Conservation (phyloP, 2,797 vertebrate genomes). For the Lophius americanus region DNA sequence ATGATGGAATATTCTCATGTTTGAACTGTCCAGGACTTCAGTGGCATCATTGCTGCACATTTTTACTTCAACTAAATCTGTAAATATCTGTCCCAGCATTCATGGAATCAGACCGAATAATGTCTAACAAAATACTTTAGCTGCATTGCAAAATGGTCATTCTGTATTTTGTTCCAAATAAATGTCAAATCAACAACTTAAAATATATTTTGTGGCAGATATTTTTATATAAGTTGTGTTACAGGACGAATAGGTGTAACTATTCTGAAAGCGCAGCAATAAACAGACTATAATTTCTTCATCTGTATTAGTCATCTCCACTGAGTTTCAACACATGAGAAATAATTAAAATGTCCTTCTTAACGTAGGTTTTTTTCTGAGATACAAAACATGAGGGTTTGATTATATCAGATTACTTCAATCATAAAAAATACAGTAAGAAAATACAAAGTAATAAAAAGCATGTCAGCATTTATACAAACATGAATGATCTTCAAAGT, state of each 20-base stretch:
- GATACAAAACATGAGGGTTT: not conserved
- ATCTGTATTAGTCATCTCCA: no score
- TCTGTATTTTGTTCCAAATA: not conserved
- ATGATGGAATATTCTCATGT: constrained; percentile 7
- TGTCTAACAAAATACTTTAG: not conserved
- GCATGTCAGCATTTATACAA: no score
- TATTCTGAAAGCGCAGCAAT: no score
- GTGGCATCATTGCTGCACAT: not conserved
- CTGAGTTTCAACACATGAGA: no score
- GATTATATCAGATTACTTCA: not conserved
- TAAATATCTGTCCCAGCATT: constrained; percentile 12
- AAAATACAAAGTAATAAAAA: not conserved
- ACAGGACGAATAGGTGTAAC: no score
- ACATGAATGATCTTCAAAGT: not conserved
- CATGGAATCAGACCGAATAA: not conserved
- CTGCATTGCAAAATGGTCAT: not conserved
- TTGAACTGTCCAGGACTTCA: constrained; percentile 7
- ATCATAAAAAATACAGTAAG: not conserved
- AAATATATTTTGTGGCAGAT: no score
- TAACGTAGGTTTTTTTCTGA: no score
- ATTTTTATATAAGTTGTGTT: no score
- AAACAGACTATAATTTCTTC: no score
- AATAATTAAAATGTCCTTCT: no score
- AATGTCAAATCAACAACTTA: not conserved
- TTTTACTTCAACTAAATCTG: constrained; percentile 2